A percentile compares a stretch with the other conserved stretches of the same genome.
These are phyloP conservation scores for Aplysina aerophoba DNA, from an alignment of 37 sponge, comb jelly and placozoan species.

Conservation along the genomic window DNA sequence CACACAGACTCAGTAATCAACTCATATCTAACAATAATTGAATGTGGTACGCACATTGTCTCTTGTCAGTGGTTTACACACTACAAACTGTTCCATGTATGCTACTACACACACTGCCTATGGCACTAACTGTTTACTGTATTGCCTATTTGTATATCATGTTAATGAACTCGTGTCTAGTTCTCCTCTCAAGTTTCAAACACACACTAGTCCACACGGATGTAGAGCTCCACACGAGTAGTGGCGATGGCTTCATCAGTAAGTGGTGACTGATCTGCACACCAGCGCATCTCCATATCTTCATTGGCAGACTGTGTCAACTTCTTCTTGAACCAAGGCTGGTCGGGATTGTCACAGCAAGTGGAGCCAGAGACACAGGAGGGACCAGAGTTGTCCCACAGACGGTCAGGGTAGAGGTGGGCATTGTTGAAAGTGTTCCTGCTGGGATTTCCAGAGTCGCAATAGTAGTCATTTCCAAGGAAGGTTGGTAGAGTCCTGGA, in stretches of 20 bases:
- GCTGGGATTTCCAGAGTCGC: conserved; percentile 25
- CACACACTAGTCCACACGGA: conserved; percentile 6
- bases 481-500: conserved; percentile 13
- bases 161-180: too few species aligned
- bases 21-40: too few species aligned
- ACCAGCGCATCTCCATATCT: conserved; percentile 24
- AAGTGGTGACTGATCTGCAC: not conserved
- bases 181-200: too few species aligned
- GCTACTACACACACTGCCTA: too few species aligned
- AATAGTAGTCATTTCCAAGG: not conserved
- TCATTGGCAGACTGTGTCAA: conserved; percentile 2
- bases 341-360: conserved; percentile 29
- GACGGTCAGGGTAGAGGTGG: conserved; percentile 19
- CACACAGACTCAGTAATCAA: too few species aligned
- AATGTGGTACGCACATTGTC: too few species aligned
- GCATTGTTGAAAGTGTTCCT: not conserved
- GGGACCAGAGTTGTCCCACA: conserved; percentile 25
- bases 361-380: conserved; percentile 22
- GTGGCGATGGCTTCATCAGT: not conserved
- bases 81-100: too few species aligned
- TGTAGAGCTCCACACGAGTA: conserved; percentile 13
- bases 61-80: too few species aligned
- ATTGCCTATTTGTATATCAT: too few species aligned
- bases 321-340: conserved; percentile 35
- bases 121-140: too few species aligned